These are phyloP conservation scores for Diachrysia chrysitis DNA, from an alignment of 2,888 invertebrate species.

Conservation along the genomic window DNA sequence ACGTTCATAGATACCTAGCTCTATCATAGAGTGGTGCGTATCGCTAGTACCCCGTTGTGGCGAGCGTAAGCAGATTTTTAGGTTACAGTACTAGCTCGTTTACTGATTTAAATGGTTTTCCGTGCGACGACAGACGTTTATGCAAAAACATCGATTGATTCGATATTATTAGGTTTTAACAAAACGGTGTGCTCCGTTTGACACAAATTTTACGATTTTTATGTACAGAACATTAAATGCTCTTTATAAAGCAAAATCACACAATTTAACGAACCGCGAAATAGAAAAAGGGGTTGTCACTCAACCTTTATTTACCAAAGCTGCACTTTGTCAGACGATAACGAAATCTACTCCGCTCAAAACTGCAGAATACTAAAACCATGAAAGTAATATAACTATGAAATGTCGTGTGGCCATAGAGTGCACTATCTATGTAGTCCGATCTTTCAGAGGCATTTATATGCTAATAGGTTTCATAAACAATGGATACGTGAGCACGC, in stretches of 20 bases:
- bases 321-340: slow-evolving; percentile 59
- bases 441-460: slow-evolving; percentile 72
- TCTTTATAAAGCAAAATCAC: slow-evolving; percentile 58
- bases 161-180: too few species aligned
- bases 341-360: slow-evolving; percentile 20
- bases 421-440: slow-evolving; percentile 62
- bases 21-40: too few species aligned
- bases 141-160: too few species aligned
- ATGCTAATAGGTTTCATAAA: slow-evolving; percentile 81
- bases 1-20: too few species aligned
- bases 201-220: too few species aligned
- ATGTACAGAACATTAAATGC: slow-evolving; percentile 24
- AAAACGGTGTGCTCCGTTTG: too few species aligned
- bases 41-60: too few species aligned
- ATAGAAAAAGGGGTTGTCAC: slow-evolving; percentile 63
- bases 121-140: too few species aligned
- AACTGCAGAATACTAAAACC: slow-evolving; percentile 23
- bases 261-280: slow-evolving; percentile 62
- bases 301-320: too few species aligned
- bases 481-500: slow-evolving; percentile 72
- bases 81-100: too few species aligned
- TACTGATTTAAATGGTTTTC: too few species aligned
- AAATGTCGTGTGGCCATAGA: slow-evolving; percentile 43
- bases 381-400: slow-evolving; percentile 23
- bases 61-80: too few species aligned